Evolutionary conservation across 2,797 vertebrate species (phyloP).

Genomic region (Vespertilio murinus): DNA sequence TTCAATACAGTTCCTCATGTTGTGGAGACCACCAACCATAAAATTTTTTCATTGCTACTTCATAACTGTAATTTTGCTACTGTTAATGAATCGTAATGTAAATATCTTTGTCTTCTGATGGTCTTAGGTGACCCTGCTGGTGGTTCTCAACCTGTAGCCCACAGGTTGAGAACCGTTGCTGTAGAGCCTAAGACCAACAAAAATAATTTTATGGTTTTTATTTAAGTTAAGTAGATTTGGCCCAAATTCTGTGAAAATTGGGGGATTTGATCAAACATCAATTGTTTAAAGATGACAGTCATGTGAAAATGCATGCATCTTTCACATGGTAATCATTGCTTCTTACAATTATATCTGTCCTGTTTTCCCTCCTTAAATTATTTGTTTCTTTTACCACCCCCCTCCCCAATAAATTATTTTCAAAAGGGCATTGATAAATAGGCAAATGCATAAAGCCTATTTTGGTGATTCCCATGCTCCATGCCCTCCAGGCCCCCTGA

Average conservation of each 20-base stretch:
- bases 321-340: background rate
- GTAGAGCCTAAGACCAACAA: too few species aligned
- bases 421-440: background rate
- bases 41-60: too few species aligned
- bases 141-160: too few species aligned
- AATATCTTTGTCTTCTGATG: too few species aligned
- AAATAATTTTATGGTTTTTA: background rate
- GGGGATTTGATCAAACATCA: background rate
- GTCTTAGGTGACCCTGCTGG: too few species aligned
- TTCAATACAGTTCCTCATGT: too few species aligned
- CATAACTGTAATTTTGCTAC: too few species aligned
- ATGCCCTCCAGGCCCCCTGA: background rate
- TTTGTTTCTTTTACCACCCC: background rate
- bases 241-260: background rate
- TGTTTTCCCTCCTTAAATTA: background rate
- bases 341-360: background rate
- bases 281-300: background rate
- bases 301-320: background rate
- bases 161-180: too few species aligned
- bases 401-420: background rate
- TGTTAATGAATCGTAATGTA: too few species aligned
- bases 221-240: background rate
- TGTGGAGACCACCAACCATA: too few species aligned
- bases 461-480: background rate
- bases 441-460: background rate